A percentile compares a stretch with the other conserved stretches of the same genome.
These are phyloP conservation scores for Aporophyla nigra DNA, from an alignment of 2,888 invertebrate species.

Conservation along the genomic window DNA sequence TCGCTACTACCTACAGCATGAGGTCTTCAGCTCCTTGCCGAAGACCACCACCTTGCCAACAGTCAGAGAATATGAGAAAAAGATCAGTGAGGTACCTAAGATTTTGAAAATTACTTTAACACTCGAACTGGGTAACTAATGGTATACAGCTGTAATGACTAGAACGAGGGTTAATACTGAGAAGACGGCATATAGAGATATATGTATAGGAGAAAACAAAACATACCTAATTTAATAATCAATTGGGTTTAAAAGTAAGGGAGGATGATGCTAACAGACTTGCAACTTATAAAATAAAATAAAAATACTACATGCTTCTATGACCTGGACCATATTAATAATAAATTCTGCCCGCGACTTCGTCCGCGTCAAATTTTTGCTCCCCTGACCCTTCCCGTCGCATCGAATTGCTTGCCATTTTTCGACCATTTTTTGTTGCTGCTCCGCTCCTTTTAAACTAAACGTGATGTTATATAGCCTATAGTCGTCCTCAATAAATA, in stretches of 20 bases:
- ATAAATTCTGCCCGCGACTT: too few species aligned
- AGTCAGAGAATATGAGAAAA: slow-evolving; percentile 91
- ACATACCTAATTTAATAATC: too few species aligned
- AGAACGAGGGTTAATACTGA: neutral
- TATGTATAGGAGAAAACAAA: neutral
- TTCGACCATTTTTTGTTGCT: too few species aligned
- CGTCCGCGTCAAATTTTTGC: too few species aligned
- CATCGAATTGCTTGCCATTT: too few species aligned
- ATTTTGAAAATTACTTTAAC: neutral
- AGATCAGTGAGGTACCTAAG: slow-evolving; percentile 93
- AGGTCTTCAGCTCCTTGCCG: slow-evolving; percentile 93
- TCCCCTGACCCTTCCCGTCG: too few species aligned
- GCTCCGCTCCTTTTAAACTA: too few species aligned
- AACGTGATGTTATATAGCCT: too few species aligned
- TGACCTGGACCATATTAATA: neutral
- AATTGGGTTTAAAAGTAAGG: neutral
- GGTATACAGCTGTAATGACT: neutral
- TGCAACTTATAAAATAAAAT: neutral
- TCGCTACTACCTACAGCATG: slow-evolving; percentile 94
- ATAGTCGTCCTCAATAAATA: too few species aligned
- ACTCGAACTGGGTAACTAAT: neutral
- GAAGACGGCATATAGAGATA: too few species aligned
- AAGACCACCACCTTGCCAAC: slow-evolving; percentile 91
- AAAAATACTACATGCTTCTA: neutral
- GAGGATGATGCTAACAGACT: neutral